Base-by-base conservation (phyloP, 2,888 invertebrate species). In the Melieria omissa region DNA sequence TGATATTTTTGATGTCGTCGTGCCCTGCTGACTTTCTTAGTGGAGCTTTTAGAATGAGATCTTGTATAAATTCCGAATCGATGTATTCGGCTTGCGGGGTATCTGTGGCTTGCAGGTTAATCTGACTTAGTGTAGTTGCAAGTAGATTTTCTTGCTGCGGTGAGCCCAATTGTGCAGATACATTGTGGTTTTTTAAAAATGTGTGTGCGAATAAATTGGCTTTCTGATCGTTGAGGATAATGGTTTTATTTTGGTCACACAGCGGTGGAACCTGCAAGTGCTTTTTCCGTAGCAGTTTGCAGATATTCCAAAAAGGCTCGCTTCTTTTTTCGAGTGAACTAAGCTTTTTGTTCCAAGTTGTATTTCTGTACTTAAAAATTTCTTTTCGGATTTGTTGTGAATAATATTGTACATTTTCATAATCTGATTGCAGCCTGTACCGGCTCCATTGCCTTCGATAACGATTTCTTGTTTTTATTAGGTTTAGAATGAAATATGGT, bases 1-100 rank as follows among this genome's bases (percentile, higher is more conserved):
- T 55, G 12, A 65, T 52, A 58, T 71, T 71, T 57, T 52, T 60
- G n/a, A 65, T 52, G 46, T 57, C 55, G 45, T 71, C 71, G 52
- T 54, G 60, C 4, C 71, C 65, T 62, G 46, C 60, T 45, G 65
- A 63, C 47, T 71, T 65, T 52, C 46, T 65, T 8, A 52, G 16
- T 57, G 41, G 41, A n/a, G 57, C 41, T 47, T 62, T 7, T n/a
- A n/a, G 8, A 45, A 70, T 64, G 47, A 70, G 14, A 12, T 47
- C 49, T 52, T 14, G n/a, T n/a, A 61, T 42, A n/a, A 10, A n/a
- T 14, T 63, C 62, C 5, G 29, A 8, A n/a, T 49, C 16, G 8
- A 68, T 42, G 14, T 47, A 68, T 61, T 44, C 68, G 5, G 60
- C 14, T 29, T 47, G 12, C 12, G 10, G 60, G 52, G 68, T 68